Base-by-base conservation (phyloP, 2,888 invertebrate species). In the Andrena bucephala region DNA sequence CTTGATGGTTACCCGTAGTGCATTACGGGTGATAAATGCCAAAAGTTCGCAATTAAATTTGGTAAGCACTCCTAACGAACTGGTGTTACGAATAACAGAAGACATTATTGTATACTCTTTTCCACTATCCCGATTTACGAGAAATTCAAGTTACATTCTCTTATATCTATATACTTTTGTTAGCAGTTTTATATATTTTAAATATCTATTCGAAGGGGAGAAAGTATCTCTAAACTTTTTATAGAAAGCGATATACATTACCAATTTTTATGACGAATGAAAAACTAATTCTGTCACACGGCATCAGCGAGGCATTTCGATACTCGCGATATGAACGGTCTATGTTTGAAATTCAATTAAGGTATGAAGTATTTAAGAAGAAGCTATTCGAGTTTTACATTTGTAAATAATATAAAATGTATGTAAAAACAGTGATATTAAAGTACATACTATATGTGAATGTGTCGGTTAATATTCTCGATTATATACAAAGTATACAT, bases 1-100 rank as follows among this genome's bases (percentile, higher is more conserved):
- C 96, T 84, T 97, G 95, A 94, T 95, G 93, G 92, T 93, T 92
- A 89, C 93, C 93, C n/a, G 89, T 92, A 36, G 92, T 93, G 31
- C 92, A 93, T 87, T 93, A 93, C 62, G 91, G 91, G 86, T 91
- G 91, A 92, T 93, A 90, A 92, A 89, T 71, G 63, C 62, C 74
- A 27, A 84, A 81, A 33, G n/a, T 76, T 54, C 31, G 13, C n/a
- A 42, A 16, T 77, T 27, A 29, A 52, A 65, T 67, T 73, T 70
- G 52, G 42, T 67, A 54, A 57, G 48, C 54, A 48, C 36, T 77
- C 70, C 16, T 70, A 72, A 77, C 29, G 33, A 79, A 75, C 52
- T 13, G 74, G 63, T 69, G 13, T 52, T 67, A 54, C 36, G 60
- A 48, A 31, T 57, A 20, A 52, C 29, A 7, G 33, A 33, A 60